phyloP scores from a whole-genome alignment of 2,113 vertebrate genomes.

The Sminthopsis crassicaudata region DNA sequence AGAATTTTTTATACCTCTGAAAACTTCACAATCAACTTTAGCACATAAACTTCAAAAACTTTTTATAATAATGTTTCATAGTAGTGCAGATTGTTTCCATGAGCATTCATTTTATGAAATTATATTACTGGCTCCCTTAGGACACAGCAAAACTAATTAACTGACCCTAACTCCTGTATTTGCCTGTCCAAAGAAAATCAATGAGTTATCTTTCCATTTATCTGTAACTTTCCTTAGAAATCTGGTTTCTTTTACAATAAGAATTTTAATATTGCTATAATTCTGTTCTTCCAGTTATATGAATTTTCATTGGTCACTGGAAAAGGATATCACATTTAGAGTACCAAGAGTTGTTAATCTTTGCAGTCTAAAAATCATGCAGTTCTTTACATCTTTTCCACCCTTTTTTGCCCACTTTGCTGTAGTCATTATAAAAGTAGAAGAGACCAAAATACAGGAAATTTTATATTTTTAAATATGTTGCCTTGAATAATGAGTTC shows the following conservation, averaged over 20 bases:
- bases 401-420: neutral
- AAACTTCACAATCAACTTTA: neutral
- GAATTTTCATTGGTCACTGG: neutral
- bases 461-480: neutral
- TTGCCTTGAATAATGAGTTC: neutral
- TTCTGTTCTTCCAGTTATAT: neutral
- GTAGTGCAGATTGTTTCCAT: neutral
- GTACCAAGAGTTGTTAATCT: neutral
- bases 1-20: neutral
- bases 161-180: neutral
- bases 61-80: neutral
- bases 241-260: neutral
- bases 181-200: neutral
- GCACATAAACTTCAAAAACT: neutral
- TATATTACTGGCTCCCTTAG: neutral
- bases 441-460: neutral
- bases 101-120: neutral
- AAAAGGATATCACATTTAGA: neutral
- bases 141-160: neutral
- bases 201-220: neutral
- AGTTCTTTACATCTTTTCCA: neutral
- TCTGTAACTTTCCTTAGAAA: neutral
- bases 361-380: neutral
- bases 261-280: neutral
- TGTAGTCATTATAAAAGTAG: neutral